Base-by-base conservation (phyloP, 2,888 invertebrate genomes). In the Euproctis similis region DNA sequence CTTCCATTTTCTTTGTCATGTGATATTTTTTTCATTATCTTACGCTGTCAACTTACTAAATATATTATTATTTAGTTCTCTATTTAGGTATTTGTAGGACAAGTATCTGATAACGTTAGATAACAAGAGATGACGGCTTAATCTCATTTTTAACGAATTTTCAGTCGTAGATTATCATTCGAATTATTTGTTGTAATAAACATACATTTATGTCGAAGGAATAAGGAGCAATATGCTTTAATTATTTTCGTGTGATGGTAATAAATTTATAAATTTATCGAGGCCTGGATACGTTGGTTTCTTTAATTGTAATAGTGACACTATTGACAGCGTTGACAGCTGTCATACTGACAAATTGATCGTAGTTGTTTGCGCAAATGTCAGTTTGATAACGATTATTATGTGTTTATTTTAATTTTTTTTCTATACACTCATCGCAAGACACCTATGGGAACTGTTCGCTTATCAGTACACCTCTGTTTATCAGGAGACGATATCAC, bases 241-340 rank as follows among this genome's bases (percentile, higher is more conserved):
- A 29, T 28, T 35, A 37, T 39, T 46, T 21, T 35, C 32, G 32
- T 37, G n/a, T 42, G 34, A 39, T 37, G 44, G 46, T 49, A 38
- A 42, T 53, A 59, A 51, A 54, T 56, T 59, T 45, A n/a, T 61
- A 57, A 64, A 53, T 68, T 69, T 69, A 62, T 58, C 53, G 60
- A 64, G 73, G 62, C 64, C 71, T 53, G 59, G 59, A 56, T 70
- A 59, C 59, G 68, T 69, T 71, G 68, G 76, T 80, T 18, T 81
- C 71, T 73, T 81, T 84, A 84, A 82, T 84, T 82, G 82, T 82
- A 72, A 74, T 73, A 72, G 64, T 75, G 77, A 74, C 77, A 70
- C 52, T 52, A 61, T 61, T 78, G 82, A 82, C 80, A 75, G 59
- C 67, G 58, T 50, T 70, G 78, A 78, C 77, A 81, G 59, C 57